Percentiles rank a stretch among this genome's conserved stretches.
These are phyloP conservation scores for Leptinotarsa defecta DNA, from an alignment of 1,140 invertebrate genomes.

Conservation along the genomic window DNA sequence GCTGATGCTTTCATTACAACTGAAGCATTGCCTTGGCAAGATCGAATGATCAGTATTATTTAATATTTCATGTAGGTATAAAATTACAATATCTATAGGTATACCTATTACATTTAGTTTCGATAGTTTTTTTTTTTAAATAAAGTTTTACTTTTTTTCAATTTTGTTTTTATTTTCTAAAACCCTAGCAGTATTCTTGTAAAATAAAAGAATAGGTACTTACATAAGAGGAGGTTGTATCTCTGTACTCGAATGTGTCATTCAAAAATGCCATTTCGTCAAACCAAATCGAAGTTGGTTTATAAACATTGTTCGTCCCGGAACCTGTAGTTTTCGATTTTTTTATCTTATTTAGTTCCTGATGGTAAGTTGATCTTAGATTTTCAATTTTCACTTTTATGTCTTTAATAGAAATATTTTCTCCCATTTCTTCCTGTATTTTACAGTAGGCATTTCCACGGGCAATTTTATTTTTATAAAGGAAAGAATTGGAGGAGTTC, in stretches of 20 bases:
- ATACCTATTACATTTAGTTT: not conserved
- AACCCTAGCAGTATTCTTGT: not conserved
- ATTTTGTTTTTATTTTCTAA: not conserved
- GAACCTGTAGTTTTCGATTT: not conserved
- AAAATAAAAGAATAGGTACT: not conserved
- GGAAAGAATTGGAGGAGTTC: too few species aligned
- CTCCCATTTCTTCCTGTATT: too few species aligned
- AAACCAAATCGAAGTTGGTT: too few species aligned
- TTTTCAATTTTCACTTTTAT: not conserved
- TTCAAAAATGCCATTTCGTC: too few species aligned
- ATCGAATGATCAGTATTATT: not conserved
- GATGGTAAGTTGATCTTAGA: not conserved
- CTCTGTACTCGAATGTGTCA: too few species aligned
- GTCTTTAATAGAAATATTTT: not conserved
- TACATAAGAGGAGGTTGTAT: too few species aligned
- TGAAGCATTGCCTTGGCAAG: constrained; percentile 7
- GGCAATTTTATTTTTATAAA: too few species aligned
- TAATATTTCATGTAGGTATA: not conserved
- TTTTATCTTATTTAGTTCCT: not conserved
- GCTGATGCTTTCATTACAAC: not conserved
- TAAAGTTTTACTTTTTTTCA: too few species aligned
- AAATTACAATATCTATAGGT: not conserved
- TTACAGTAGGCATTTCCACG: too few species aligned
- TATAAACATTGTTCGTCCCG: not conserved
- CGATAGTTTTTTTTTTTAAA: too few species aligned